Evolutionary conservation across 2,888 invertebrate genomes (phyloP).

Genomic region (Miltochrista miniata): DNA sequence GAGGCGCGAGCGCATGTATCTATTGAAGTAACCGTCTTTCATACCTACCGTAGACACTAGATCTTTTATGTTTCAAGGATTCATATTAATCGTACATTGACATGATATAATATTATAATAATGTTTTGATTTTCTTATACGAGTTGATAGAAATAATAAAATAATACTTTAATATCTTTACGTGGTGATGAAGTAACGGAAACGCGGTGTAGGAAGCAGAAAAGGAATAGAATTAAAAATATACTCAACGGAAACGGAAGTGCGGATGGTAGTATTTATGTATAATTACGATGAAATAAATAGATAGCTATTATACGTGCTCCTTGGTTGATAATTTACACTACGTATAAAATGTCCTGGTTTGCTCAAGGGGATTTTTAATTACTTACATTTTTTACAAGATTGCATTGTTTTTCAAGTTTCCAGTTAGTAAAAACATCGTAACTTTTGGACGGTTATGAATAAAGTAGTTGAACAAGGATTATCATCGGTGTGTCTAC

Average conservation of each 20-base stretch:
- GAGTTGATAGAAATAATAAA: neutral
- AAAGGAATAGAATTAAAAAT: constrained; percentile 29
- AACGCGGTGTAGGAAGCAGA: constrained; percentile 15
- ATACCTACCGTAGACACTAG: neutral
- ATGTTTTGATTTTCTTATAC: neutral
- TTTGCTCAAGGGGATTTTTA: too few relatives aligned
- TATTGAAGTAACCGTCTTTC: constrained; percentile 22
- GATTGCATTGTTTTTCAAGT: too few relatives aligned
- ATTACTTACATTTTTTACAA: too few relatives aligned
- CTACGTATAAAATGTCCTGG: too few relatives aligned
- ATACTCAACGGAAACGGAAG: constrained; percentile 29
- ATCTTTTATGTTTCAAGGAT: neutral
- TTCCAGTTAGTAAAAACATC: too few relatives aligned
- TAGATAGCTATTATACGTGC: neutral
- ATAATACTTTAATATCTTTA: neutral
- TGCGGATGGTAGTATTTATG: constrained; percentile 6
- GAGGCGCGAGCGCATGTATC: constrained; percentile 58
- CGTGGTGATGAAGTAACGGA: constrained; percentile 9
- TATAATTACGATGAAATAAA: constrained; percentile 1
- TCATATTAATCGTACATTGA: neutral
- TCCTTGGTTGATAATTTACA: too few relatives aligned
- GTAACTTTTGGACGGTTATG: too few relatives aligned
- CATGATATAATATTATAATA: neutral
- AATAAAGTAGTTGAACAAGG: too few relatives aligned
- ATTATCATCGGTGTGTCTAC: too few relatives aligned